Evolutionary conservation across 2,888 invertebrate genomes (phyloP).

Genomic region (Nemurella pictetii): DNA sequence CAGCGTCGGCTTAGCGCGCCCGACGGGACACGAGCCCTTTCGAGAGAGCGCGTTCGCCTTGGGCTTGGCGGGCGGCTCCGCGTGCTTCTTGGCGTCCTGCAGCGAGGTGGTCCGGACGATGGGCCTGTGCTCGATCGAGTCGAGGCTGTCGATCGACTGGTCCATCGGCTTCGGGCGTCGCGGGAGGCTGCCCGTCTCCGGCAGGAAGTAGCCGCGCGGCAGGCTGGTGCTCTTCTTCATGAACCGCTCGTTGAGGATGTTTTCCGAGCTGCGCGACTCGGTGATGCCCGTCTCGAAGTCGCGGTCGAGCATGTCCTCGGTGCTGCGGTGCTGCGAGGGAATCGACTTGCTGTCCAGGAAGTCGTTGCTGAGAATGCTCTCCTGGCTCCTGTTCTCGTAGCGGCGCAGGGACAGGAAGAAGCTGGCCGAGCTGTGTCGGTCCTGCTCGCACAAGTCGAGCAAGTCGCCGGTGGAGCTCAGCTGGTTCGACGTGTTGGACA

Average conservation of each 20-base stretch:
- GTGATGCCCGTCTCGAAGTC: slow-evolving; percentile 55
- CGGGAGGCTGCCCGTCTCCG: slow-evolving; percentile 50
- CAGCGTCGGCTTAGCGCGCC: background rate
- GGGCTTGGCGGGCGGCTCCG: background rate
- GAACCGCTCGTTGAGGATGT: slow-evolving; percentile 79
- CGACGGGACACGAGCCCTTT: background rate
- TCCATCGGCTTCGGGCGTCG: background rate
- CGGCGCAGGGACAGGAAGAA: slow-evolving; percentile 73
- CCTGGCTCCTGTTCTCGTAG: slow-evolving; percentile 69
- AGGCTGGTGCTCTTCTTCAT: slow-evolving; percentile 65
- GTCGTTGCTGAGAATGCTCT: slow-evolving; percentile 76
- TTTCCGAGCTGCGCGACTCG: slow-evolving; percentile 72
- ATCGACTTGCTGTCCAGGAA: slow-evolving; percentile 52
- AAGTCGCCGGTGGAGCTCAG: slow-evolving; percentile 47
- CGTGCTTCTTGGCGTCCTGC: slow-evolving; percentile 50
- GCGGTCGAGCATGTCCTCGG: slow-evolving; percentile 67
- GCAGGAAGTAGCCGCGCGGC: slow-evolving; percentile 56
- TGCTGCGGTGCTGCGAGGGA: slow-evolving; percentile 57
- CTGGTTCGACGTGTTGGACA: slow-evolving; percentile 46
- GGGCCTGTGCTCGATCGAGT: slow-evolving; percentile 42
- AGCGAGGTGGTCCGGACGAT: slow-evolving; percentile 54
- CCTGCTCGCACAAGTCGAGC: slow-evolving; percentile 49
- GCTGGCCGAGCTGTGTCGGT: slow-evolving; percentile 68
- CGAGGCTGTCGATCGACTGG: background rate
- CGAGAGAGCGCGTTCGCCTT: background rate